Percentiles rank a stretch among this genome's conserved stretches.
These are phyloP conservation scores for Oenanthe oenanthe DNA, from an alignment of 2,113 vertebrate species.

Conservation along the genomic window DNA sequence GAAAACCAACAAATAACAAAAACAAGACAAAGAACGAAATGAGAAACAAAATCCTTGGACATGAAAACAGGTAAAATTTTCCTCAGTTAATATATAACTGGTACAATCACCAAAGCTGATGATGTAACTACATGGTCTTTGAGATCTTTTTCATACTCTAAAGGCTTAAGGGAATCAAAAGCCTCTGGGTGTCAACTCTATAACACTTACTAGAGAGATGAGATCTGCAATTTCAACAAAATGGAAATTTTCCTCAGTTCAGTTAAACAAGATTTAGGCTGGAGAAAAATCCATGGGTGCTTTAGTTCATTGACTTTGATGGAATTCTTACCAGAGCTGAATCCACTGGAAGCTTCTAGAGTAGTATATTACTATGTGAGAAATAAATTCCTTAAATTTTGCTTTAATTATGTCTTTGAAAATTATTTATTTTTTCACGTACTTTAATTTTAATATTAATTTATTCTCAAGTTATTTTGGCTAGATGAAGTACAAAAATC, in stretches of 20 bases:
- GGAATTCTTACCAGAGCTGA: neutral
- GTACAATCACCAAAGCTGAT: neutral
- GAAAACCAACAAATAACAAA: neutral
- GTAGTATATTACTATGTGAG: neutral
- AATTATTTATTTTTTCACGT: neutral
- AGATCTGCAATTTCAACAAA: neutral
- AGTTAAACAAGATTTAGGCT: neutral
- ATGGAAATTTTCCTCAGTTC: neutral
- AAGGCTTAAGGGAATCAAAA: neutral
- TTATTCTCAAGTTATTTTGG: neutral
- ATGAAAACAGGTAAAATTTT: neutral
- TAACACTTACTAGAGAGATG: neutral
- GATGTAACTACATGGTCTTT: neutral
- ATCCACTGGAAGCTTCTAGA: neutral
- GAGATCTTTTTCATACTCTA: neutral
- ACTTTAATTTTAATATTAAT: neutral
- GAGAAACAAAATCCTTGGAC: neutral
- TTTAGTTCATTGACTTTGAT: neutral
- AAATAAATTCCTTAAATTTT: neutral
- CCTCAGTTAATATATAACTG: neutral
- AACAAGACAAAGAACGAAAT: neutral
- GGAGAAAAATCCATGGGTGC: neutral
- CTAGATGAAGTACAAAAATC: neutral
- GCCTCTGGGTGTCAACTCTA: neutral
- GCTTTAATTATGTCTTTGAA: neutral